These are phyloP conservation scores for Passerculus sandwichensis DNA, from an alignment of 2,797 vertebrate species.

Conservation along the genomic window DNA sequence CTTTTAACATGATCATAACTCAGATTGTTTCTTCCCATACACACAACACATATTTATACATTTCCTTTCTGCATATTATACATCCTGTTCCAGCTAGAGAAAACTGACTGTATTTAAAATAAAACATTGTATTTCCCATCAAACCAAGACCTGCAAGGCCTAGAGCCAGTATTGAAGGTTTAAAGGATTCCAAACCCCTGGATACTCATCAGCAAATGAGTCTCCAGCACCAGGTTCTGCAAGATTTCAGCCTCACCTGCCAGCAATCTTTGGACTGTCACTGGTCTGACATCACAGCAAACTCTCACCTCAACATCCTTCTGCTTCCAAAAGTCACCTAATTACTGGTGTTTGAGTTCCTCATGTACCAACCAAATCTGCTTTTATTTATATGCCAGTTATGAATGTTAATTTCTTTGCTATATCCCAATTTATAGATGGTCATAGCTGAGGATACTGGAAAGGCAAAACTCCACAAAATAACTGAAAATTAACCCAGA, in stretches of 20 bases:
- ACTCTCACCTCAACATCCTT: background rate
- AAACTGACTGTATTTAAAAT: background rate
- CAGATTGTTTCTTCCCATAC: background rate
- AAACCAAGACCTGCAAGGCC: background rate
- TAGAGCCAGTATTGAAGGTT: background rate
- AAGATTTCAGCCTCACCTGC: background rate
- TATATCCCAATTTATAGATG: background rate
- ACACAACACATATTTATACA: background rate
- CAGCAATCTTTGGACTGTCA: background rate
- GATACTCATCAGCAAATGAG: background rate
- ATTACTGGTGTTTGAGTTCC: background rate
- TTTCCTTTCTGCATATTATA: background rate
- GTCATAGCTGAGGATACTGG: background rate
- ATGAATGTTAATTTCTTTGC: background rate
- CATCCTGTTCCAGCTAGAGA: background rate
- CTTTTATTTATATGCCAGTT: background rate
- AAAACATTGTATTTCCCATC: background rate
- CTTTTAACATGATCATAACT: background rate
- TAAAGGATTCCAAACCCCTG: background rate
- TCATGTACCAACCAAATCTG: fast-evolving
- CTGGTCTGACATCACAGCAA: background rate
- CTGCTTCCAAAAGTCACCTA: background rate
- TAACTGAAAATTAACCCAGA: background rate
- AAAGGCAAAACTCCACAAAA: background rate
- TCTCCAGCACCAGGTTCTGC: background rate